Evolutionary conservation across 2,888 invertebrate species (phyloP).

Genomic region (Onchidella celtica): DNA sequence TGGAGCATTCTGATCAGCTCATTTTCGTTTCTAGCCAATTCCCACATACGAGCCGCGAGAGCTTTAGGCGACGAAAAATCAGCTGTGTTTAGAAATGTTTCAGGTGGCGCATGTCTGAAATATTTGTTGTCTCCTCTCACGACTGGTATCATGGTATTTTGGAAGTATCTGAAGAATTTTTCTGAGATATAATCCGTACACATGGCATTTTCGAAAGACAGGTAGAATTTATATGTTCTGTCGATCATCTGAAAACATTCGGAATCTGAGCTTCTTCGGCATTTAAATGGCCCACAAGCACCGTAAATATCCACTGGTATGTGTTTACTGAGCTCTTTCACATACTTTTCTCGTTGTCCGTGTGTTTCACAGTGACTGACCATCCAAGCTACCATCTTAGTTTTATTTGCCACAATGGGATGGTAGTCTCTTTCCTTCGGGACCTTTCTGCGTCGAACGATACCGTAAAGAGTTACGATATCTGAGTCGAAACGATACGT

Average conservation of each 20-base stretch:
- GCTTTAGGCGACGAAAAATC: slow-evolving; percentile 32
- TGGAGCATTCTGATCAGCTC: slow-evolving; percentile 29
- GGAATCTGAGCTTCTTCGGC: slow-evolving; percentile 63
- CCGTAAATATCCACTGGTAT: slow-evolving; percentile 83
- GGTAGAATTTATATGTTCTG: slow-evolving; percentile 50
- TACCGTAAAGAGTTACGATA: slow-evolving; percentile 16
- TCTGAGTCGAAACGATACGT: slow-evolving; percentile 34
- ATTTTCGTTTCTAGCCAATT: slow-evolving; percentile 10
- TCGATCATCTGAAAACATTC: slow-evolving; percentile 36
- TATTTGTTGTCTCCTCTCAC: slow-evolving; percentile 41
- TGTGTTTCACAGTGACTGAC: slow-evolving; percentile 81
- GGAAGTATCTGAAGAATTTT: slow-evolving; percentile 51
- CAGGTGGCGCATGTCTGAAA: slow-evolving; percentile 8
- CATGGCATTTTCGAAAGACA: slow-evolving; percentile 50
- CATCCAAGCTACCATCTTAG: slow-evolving; percentile 96
- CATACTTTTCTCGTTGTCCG: slow-evolving; percentile 87
- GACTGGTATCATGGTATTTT: slow-evolving; percentile 34
- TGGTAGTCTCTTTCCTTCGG: slow-evolving; percentile 17
- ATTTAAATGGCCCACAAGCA: slow-evolving; percentile 82
- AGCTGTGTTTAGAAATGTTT: slow-evolving; percentile 37
- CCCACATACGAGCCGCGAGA: slow-evolving; percentile 28
- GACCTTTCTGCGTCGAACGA: background rate
- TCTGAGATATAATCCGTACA: slow-evolving; percentile 54
- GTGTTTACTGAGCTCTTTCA: slow-evolving; percentile 89
- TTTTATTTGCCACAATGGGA: slow-evolving; percentile 83